Conservation (phyloP, 2,888 invertebrate species). For the Erebia palarica region DNA sequence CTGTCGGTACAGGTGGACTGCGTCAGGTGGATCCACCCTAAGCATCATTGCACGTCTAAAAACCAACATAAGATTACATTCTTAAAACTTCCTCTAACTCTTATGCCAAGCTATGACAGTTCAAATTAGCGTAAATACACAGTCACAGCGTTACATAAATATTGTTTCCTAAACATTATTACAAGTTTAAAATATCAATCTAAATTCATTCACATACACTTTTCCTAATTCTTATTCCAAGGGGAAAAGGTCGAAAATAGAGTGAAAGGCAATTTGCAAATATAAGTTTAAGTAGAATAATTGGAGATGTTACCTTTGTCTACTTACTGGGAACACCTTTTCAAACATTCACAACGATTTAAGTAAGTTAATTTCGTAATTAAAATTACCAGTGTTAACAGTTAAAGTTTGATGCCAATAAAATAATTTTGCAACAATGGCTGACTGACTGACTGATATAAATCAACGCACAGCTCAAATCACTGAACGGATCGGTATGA, state of each 20-base stretch:
- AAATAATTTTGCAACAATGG: too few relatives aligned
- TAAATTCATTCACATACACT: constrained; percentile 10
- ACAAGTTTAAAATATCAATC: constrained; percentile 13
- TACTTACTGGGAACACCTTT: constrained; percentile 55
- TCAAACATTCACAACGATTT: constrained; percentile 53
- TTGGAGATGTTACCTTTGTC: constrained; percentile 51
- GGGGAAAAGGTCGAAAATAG: neutral
- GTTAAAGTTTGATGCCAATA: neutral
- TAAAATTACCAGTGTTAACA: constrained; percentile 44
- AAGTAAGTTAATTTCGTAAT: constrained; percentile 55
- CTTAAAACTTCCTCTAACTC: constrained; percentile 16
- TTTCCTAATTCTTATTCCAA: constrained; percentile 2
- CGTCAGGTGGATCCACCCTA: constrained; percentile 67
- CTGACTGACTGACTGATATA: too few relatives aligned
- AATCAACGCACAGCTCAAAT: too few relatives aligned
- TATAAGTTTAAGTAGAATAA: constrained; percentile 1
- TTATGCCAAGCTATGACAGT: constrained; percentile 29
- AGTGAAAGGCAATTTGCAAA: neutral
- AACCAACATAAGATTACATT: constrained; percentile 19
- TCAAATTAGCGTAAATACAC: constrained; percentile 34
- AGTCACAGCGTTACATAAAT: constrained; percentile 7
- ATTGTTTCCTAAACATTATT: constrained; percentile 20
- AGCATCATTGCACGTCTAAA: constrained; percentile 36
- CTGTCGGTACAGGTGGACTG: constrained; percentile 66
- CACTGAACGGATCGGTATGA: too few relatives aligned